Base-by-base conservation (phyloP, 2,113 vertebrate genomes). In the Opisthocomus hoazin region DNA sequence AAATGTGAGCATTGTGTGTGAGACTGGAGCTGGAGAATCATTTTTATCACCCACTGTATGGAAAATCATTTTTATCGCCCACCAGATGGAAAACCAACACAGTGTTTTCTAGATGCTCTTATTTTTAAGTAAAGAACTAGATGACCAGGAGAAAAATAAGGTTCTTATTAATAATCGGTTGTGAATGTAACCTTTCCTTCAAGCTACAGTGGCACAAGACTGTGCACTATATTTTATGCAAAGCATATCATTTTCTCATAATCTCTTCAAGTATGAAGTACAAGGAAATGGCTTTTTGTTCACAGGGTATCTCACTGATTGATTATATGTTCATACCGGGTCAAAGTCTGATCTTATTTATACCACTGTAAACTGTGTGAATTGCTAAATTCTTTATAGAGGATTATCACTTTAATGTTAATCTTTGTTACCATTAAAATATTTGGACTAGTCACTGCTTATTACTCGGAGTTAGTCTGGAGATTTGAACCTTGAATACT, bases 311-410 rank as follows among this genome's bases (percentile, higher is more conserved):
- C 51, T 80, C 43, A 51, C 34, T 46, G 51, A 77, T 70, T 65
- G 82, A 80, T 87, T 77, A 54, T 30, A 27, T 58, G 64, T 74
- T 87, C 71, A 24, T 39, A 70, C 24, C 78, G 64, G 63, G 60
- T 86, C 82, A 71, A 90, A 90, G 23, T 78, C 56, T 81, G 60
- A 76, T 90, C 70, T 90, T 89, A 86, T 88, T 95, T 74, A 46
- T 74, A 58, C 39, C 36, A 61, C 29, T 43, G 24, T 37, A 84
- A 64, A 50, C 23, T 53, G 21, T 8, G 46, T 32, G 15, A 85
- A 54, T 70, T 37, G 8, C 29, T 70, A 43, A 22, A 69, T 77
- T 69, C 19, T 90, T 86, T 41, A 51, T 5, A 58, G 11, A 83
- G 57, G 41, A 90, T 63, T 76, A 77, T 58, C 24, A 48, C 15